Conservation (phyloP, 2,113 vertebrate species). For the Campylorhamphus procurvoides region DNA sequence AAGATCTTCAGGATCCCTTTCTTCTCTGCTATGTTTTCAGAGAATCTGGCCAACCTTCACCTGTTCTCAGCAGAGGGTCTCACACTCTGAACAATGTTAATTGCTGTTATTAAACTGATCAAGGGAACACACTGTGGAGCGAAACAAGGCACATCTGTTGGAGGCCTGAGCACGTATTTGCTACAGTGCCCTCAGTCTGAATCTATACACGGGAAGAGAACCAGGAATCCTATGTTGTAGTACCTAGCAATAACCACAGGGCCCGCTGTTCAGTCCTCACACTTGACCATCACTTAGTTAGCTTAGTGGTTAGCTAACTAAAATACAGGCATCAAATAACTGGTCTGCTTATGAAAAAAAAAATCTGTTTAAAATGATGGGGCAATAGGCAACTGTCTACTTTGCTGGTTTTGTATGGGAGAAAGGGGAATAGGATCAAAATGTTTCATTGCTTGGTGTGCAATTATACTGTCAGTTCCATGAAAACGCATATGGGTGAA, state of each 20-base stretch:
- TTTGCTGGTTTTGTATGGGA: not conserved
- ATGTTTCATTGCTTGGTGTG: not conserved
- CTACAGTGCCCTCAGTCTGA: not conserved
- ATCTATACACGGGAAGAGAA: not conserved
- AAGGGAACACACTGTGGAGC: not conserved
- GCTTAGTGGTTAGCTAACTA: not conserved
- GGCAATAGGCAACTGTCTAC: not conserved
- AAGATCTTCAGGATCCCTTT: not conserved
- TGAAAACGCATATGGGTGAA: not conserved
- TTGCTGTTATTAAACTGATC: not conserved
- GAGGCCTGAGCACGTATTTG: not conserved
- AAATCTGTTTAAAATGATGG: accelerated
- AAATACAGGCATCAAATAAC: not conserved
- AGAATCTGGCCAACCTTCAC: not conserved
- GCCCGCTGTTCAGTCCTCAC: not conserved
- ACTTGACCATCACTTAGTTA: not conserved
- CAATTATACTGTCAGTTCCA: not conserved
- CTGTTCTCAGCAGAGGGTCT: not conserved
- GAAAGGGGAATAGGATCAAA: not conserved
- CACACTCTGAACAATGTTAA: accelerated
- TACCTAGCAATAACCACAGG: not conserved
- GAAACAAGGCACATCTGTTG: not conserved
- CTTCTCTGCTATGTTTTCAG: not conserved
- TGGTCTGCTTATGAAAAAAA: not conserved
- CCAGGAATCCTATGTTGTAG: not conserved